These are phyloP conservation scores for Anaspis maculata DNA, from an alignment of 2,888 invertebrate species.

Conservation along the genomic window DNA sequence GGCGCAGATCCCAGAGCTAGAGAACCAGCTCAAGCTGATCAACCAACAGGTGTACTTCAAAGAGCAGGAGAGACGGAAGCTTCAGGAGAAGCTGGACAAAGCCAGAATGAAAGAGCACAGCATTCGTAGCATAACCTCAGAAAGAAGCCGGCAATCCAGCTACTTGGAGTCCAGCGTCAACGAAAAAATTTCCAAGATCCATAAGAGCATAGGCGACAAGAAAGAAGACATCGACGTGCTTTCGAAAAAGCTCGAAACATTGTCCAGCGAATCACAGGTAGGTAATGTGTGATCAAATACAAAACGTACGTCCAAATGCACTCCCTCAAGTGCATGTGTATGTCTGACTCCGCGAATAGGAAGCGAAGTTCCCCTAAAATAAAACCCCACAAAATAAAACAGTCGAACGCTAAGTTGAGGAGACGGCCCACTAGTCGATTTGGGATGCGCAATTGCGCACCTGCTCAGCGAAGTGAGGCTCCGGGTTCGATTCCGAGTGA, in stretches of 20 bases:
- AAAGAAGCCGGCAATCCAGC: constrained; percentile 4
- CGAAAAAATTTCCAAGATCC: constrained; percentile 5
- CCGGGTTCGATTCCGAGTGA: too few relatives aligned
- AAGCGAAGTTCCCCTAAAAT: too few relatives aligned
- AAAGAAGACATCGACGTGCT: constrained; percentile 6
- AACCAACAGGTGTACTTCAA: constrained; percentile 3
- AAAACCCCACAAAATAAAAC: too few relatives aligned
- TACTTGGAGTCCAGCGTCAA: constrained; percentile 3
- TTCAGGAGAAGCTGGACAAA: constrained; percentile 5
- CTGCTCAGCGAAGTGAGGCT: too few relatives aligned
- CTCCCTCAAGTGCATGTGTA: too few relatives aligned
- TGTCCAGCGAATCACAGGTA: constrained; percentile 2
- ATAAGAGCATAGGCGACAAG: constrained; percentile 4
- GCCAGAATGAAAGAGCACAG: constrained; percentile 3
- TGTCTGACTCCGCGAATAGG: too few relatives aligned
- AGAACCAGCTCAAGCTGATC: constrained; percentile 4
- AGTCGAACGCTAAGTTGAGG: too few relatives aligned
- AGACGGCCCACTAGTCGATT: too few relatives aligned
- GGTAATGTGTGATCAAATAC: too few relatives aligned
- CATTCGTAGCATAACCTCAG: constrained; percentile 2
- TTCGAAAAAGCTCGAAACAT: constrained; percentile 1
- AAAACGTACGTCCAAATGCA: too few relatives aligned
- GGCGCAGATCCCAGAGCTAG: constrained; percentile 4
- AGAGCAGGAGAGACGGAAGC: constrained; percentile 1
- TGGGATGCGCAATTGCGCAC: too few relatives aligned